Evolutionary conservation across 2,797 vertebrate genomes (phyloP).

Genomic region (Danio kyathit): DNA sequence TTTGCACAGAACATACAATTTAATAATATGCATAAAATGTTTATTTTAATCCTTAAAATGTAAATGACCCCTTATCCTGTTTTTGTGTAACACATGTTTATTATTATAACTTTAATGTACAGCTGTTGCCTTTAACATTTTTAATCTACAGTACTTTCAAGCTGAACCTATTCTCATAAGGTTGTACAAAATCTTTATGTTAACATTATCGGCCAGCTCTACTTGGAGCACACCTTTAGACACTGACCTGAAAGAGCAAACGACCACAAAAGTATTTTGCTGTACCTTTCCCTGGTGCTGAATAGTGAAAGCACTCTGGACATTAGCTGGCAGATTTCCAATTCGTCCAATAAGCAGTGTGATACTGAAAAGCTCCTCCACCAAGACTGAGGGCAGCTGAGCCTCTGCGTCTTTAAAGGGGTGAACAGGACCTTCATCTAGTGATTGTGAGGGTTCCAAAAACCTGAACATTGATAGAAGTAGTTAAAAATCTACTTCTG

Average conservation of each 20-base stretch:
- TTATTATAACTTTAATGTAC: not conserved
- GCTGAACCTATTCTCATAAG: not conserved
- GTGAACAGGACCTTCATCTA: slow-evolving; percentile 71
- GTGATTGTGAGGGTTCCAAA: slow-evolving; percentile 71
- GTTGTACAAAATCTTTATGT: not conserved
- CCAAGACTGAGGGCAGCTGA: slow-evolving; percentile 85
- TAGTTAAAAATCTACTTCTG: not conserved
- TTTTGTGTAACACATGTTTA: not conserved
- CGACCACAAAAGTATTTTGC: not conserved
- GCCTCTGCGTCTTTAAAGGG: slow-evolving; percentile 85
- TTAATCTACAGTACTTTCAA: not conserved
- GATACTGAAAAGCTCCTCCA: slow-evolving; percentile 91
- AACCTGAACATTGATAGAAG: slow-evolving; percentile 66
- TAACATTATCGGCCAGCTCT: not conserved
- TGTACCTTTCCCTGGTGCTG: slow-evolving; percentile 91
- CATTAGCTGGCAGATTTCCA: slow-evolving; percentile 82
- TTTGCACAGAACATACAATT: too few relatives aligned
- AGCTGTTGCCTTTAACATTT: too few relatives aligned
- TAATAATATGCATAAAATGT: too few relatives aligned
- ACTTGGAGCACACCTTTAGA: not conserved
- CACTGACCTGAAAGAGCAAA: too few relatives aligned
- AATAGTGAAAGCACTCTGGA: slow-evolving; percentile 85
- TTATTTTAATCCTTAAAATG: not conserved
- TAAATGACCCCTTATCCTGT: too few relatives aligned
- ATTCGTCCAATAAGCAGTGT: slow-evolving; percentile 85